phyloP scores from a whole-genome alignment of 2,113 vertebrate species.

The Hippocampus barbouri region DNA sequence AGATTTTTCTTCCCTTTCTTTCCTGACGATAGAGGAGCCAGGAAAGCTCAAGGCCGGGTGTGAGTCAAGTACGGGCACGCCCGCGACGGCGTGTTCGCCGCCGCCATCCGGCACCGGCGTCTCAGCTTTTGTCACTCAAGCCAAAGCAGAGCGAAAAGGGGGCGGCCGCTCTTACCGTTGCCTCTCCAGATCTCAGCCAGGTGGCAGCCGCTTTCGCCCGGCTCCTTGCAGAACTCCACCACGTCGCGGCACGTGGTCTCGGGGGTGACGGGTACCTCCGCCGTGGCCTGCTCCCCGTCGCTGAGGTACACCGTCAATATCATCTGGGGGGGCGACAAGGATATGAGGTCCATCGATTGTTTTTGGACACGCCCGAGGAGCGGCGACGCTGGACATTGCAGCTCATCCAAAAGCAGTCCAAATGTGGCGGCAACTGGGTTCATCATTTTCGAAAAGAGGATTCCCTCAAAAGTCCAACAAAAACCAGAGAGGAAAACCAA shows the following conservation, averaged over 20 bases:
- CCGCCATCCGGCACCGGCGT: too few relatives aligned
- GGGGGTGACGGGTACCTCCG: constrained; percentile 97
- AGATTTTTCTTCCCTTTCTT: neutral
- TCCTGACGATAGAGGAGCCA: neutral
- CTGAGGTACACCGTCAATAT: constrained; percentile 98
- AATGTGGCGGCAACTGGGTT: too few relatives aligned
- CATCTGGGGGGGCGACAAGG: constrained; percentile 74
- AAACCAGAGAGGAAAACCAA: too few relatives aligned
- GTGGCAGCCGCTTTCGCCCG: constrained; percentile 94
- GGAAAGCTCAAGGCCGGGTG: constrained; percentile 6
- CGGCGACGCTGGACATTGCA: too few relatives aligned
- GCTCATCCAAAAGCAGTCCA: neutral
- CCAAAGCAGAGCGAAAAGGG: too few relatives aligned
- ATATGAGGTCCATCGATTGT: neutral
- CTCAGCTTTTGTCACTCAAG: too few relatives aligned
- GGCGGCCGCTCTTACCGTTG: constrained; percentile 76
- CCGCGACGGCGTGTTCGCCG: too few relatives aligned
- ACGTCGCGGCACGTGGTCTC: constrained; percentile 97
- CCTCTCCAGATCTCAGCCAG: constrained; percentile 97
- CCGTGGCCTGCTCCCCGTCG: constrained; percentile 90
- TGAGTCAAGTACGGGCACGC: neutral
- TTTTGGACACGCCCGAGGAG: too few relatives aligned
- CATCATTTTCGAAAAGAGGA: too few relatives aligned
- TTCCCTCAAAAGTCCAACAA: too few relatives aligned
- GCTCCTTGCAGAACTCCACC: constrained; percentile 97